These are phyloP conservation scores for Epizoanthus scotinus DNA, from an alignment of 92 coral and sea anemone species.

Conservation along the genomic window DNA sequence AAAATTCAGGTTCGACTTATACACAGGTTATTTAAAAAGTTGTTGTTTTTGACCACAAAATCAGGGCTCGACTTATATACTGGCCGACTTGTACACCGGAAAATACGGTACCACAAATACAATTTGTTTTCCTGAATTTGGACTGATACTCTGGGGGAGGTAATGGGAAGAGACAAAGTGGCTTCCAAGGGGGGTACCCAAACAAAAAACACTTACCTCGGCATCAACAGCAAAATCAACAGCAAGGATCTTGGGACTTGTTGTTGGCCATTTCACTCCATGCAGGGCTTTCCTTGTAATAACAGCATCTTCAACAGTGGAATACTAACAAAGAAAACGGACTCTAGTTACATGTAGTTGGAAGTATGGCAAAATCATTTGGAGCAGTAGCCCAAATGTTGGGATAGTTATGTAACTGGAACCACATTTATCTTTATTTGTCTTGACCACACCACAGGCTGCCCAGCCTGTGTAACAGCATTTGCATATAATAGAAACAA, in stretches of 20 bases:
- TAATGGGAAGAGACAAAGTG: no score
- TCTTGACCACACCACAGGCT: neutral
- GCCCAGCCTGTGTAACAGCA: neutral
- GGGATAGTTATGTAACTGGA: neutral
- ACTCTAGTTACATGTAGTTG: neutral
- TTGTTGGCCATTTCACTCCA: constrained; percentile 91
- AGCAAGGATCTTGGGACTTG: constrained; percentile 90
- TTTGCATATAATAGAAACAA: neutral
- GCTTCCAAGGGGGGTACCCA: no score
- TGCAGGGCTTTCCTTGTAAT: constrained; percentile 82
- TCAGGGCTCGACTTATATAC: no score
- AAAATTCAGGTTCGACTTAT: no score
- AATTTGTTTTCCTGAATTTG: no score
- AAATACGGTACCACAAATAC: no score
- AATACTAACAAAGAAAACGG: constrained; percentile 56
- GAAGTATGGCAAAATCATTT: neutral
- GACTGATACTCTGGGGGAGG: no score
- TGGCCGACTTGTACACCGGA: no score
- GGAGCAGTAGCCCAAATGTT: neutral
- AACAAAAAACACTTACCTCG: constrained; percentile 56
- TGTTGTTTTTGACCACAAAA: no score
- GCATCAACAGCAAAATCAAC: constrained; percentile 89
- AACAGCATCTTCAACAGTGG: constrained; percentile 79
- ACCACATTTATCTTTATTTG: neutral
- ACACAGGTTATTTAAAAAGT: no score